Conservation (phyloP, 2,888 invertebrate species). For the Polia nebulosa region DNA sequence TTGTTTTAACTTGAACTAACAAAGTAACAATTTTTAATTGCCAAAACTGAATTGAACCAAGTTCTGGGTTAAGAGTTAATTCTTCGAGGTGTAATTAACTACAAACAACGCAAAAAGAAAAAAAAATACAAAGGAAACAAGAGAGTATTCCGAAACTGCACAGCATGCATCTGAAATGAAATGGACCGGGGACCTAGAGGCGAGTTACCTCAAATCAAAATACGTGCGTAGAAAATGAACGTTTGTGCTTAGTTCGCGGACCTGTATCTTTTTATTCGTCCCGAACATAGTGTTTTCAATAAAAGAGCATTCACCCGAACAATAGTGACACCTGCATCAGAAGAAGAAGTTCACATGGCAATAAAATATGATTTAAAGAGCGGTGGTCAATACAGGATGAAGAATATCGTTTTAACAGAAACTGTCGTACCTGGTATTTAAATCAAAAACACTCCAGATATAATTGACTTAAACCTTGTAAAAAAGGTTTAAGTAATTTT, state of each 20-base stretch:
- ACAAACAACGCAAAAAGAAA: slow-evolving; percentile 3
- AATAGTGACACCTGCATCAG: slow-evolving; percentile 73
- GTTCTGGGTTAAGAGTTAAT: slow-evolving; percentile 7
- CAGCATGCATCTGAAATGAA: slow-evolving; percentile 41
- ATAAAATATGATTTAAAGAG: slow-evolving; percentile 76
- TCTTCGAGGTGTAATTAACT: slow-evolving; percentile 14
- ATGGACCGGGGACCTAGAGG: slow-evolving; percentile 26
- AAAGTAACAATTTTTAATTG: slow-evolving; percentile 11
- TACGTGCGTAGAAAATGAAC: slow-evolving; percentile 62
- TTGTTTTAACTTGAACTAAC: slow-evolving; percentile 17
- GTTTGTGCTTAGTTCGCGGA: slow-evolving; percentile 48
- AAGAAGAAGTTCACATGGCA: slow-evolving; percentile 79
- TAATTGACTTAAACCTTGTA: slow-evolving; percentile 18
- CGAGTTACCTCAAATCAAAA: slow-evolving; percentile 43
- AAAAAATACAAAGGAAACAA: background rate
- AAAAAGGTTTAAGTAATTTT: slow-evolving; percentile 12
- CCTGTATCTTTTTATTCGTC: slow-evolving; percentile 56
- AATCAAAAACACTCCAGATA: slow-evolving; percentile 17
- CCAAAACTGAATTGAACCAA: background rate
- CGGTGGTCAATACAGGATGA: slow-evolving; percentile 47
- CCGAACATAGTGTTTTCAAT: slow-evolving; percentile 49
- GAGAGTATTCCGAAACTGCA: slow-evolving; percentile 16
- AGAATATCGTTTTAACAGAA: slow-evolving; percentile 32
- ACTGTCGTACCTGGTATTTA: slow-evolving; percentile 18
- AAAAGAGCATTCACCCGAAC: slow-evolving; percentile 72